A percentile compares a stretch with the other conserved stretches of the same genome.
Conservation (phyloP, 2,113 vertebrate species). For the Lophotis ruficrista region DNA sequence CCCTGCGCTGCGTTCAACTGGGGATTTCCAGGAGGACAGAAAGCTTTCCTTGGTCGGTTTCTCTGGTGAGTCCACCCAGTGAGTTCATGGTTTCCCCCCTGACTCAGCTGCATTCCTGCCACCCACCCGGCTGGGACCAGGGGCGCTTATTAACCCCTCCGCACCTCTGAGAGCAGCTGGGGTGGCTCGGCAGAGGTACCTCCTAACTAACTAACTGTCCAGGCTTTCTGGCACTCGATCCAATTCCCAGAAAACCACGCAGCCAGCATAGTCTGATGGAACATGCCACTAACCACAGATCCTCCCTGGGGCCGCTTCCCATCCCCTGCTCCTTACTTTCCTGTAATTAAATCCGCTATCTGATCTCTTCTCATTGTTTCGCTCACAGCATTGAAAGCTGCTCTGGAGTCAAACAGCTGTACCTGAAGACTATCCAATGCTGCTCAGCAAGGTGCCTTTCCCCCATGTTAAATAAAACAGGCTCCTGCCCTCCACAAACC, state of each 20-base stretch:
- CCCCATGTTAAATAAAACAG: not conserved
- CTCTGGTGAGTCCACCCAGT: not conserved
- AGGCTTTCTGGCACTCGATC: not conserved
- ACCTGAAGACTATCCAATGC: not conserved
- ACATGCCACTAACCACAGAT: not conserved
- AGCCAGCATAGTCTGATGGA: rapidly evolving
- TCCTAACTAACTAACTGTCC: not conserved
- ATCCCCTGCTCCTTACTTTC: not conserved
- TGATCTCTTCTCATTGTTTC: not conserved
- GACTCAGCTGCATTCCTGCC: not conserved
- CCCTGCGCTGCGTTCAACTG: rapidly evolving
- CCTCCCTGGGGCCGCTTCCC: rapidly evolving
- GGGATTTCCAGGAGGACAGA: conserved; percentile 9
- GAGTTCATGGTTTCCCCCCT: not conserved
- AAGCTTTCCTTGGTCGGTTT: not conserved
- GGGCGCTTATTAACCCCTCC: not conserved
- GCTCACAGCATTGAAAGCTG: not conserved
- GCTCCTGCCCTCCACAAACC: not conserved
- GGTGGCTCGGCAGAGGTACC: not conserved
- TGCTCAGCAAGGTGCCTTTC: not conserved
- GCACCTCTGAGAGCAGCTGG: rapidly evolving
- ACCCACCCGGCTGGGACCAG: not conserved
- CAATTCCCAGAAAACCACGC: not conserved
- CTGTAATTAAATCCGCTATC: not conserved
- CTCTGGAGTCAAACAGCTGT: not conserved